Evolutionary conservation across 2,113 vertebrate species (phyloP).

Genomic region (Hassar affinis): DNA sequence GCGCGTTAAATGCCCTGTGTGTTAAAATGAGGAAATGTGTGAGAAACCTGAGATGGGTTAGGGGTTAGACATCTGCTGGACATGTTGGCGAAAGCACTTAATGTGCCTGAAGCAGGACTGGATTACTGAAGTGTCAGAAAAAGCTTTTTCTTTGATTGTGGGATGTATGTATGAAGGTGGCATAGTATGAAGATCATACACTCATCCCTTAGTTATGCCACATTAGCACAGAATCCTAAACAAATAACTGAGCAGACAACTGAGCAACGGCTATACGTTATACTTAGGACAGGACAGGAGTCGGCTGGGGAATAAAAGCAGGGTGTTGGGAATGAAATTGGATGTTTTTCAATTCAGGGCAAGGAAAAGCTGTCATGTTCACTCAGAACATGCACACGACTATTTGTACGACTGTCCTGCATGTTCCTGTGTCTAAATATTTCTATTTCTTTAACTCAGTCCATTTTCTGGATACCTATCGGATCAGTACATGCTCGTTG

Average conservation of each 20-base stretch:
- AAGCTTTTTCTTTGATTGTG: not conserved
- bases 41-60: slow-evolving; percentile 18
- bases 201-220: not conserved
- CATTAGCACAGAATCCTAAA: not conserved
- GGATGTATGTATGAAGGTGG: not conserved
- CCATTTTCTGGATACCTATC: not conserved
- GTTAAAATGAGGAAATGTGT: not conserved
- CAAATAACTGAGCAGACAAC: not conserved
- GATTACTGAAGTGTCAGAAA: not conserved
- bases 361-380: slow-evolving; percentile 16
- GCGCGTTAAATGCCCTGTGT: not conserved
- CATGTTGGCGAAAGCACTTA: not conserved
- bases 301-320: not conserved
- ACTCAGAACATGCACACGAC: not conserved
- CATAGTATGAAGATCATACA: not conserved
- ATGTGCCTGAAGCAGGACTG: not conserved
- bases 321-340: not conserved
- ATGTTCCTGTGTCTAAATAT: not conserved
- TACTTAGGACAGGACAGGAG: not conserved
- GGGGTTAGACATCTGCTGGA: not conserved
- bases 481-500: not conserved
- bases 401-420: not conserved
- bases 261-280: not conserved
- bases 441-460: not conserved
- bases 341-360: slow-evolving; percentile 14